phyloP scores from a whole-genome alignment of 2,113 vertebrate species.

The Cisticola juncidis region DNA sequence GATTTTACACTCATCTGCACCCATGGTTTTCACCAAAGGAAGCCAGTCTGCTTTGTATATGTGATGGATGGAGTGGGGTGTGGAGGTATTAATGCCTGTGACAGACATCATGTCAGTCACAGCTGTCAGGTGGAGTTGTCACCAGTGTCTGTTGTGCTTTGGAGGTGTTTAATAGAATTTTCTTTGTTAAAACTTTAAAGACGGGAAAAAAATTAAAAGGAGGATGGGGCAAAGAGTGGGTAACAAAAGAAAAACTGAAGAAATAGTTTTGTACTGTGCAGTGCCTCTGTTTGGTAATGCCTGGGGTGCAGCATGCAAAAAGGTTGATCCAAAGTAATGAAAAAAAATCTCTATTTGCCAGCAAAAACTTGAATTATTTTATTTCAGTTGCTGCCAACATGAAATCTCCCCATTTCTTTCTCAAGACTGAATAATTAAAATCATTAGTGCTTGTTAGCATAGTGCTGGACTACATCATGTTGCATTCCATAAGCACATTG shows the following conservation, averaged over 20 bases:
- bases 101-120: not conserved
- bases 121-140: slow-evolving; percentile 24
- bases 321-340: not conserved
- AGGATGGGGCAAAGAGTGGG: not conserved
- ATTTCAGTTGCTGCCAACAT: not conserved
- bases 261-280: not conserved
- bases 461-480: not conserved
- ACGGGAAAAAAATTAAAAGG: not conserved
- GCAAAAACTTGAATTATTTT: not conserved
- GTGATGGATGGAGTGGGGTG: accelerated
- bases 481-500: not conserved
- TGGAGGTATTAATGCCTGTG: slow-evolving; percentile 12
- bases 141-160: not conserved
- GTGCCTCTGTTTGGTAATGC: not conserved
- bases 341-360: not conserved
- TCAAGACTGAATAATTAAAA: slow-evolving; percentile 23
- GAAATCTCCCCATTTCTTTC: not conserved
- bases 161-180: not conserved
- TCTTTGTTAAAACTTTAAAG: slow-evolving; percentile 10
- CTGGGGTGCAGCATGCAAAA: not conserved
- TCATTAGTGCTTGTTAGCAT: not conserved
- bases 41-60: not conserved
- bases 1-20: slow-evolving; percentile 33
- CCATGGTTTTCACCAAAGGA: slow-evolving; percentile 18
- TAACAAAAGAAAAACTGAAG: not conserved